Base-by-base conservation (phyloP, 1,140 invertebrate species). In the Drosophila yakuba region DNA sequence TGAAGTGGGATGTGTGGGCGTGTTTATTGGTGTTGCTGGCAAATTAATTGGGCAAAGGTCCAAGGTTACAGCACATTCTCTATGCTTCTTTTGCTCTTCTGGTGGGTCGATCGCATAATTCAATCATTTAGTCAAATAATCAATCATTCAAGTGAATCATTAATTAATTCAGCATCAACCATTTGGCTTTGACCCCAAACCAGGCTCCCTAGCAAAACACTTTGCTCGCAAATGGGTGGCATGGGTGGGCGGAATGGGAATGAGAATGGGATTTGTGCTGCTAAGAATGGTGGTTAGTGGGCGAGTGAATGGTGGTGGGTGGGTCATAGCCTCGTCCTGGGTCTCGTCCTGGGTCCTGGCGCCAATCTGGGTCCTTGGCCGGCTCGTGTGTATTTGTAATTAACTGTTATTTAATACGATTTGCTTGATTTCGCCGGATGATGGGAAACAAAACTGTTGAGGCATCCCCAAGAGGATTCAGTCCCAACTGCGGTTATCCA, bases 401-500 rank as follows among this genome's bases (percentile, higher is more conserved):
- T 86, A 86, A 86, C 82, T 88, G 82, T 86, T 88, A 88, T 86
- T 86, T 86, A 86, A 86, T 86, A 88, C 82, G 83, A 86, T 86
- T 85, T 88, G 61, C 83, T 76, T 76, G 78, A 88, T 88, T 86
- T 72, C 55, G 68, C 57, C 64, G 64, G 38, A 39, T 44, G 48
- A 54, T 66, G 63, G 63, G 61, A 32, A 74, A 63, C 48, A 74
- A 66, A 75, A 64, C 71, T 56, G 69, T 56, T 52, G 41, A 39
- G 41, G 58, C 36, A 20, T 25, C 35, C 69, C 43, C 57, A 11
- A 36, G 51, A 10, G 50, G 38, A 32, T 51, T 55, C 50, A 45
- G 17, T 43, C 50, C 69, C 59, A 35, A 41, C 50, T 71, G 68
- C 50, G 71, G 71, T 57, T 74, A 51, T 62, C 45, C 58, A 38